Percentiles rank a stretch among this genome's conserved stretches.
Conservation (phyloP, 2,797 vertebrate species). For the Sebastes matsubarae region DNA sequence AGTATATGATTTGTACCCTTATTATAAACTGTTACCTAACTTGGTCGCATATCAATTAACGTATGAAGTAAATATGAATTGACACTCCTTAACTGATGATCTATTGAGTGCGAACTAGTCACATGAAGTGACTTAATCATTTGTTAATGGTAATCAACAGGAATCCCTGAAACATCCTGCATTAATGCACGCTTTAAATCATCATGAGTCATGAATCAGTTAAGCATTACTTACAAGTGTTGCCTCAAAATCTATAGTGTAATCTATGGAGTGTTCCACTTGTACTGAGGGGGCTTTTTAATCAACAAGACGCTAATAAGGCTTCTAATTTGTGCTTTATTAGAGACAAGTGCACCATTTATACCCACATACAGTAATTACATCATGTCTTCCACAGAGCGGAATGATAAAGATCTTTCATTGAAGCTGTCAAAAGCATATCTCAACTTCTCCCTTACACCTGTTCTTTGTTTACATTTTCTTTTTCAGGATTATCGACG, state of each 20-base stretch:
- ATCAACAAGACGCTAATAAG: neutral
- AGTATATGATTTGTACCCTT: neutral
- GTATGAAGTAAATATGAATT: neutral
- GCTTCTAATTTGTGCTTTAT: neutral
- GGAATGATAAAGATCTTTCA: neutral
- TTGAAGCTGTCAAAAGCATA: neutral
- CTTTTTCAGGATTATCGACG: neutral
- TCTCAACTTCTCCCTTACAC: neutral
- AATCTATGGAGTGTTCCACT: neutral
- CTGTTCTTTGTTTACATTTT: neutral
- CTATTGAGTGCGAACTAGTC: neutral
- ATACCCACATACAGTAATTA: neutral
- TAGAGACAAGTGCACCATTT: neutral
- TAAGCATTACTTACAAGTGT: neutral
- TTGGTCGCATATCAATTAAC: too few species aligned
- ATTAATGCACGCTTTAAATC: neutral
- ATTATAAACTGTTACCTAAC: neutral
- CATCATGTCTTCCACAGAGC: neutral
- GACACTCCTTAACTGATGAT: neutral
- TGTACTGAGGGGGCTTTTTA: neutral
- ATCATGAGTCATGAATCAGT: neutral
- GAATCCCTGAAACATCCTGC: neutral
- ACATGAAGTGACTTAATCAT: neutral
- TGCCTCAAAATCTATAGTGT: neutral
- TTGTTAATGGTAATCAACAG: neutral